Evolutionary conservation across 1,140 invertebrate species (phyloP).

Genomic region (Heliconius himera): DNA sequence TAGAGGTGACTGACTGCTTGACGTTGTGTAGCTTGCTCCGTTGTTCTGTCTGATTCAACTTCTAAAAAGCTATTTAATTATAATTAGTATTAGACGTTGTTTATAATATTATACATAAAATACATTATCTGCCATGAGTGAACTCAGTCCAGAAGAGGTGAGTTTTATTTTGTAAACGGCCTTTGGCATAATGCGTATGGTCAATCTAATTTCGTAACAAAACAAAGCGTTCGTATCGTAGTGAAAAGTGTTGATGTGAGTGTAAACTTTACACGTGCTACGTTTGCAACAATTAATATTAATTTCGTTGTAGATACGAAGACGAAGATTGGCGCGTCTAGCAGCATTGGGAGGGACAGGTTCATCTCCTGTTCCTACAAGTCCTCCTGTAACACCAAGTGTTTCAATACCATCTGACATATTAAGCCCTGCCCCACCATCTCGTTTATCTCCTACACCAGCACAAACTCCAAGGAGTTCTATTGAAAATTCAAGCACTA

Average conservation of each 20-base stretch:
- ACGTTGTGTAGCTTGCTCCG: slow-evolving; percentile 74
- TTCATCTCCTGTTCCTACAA: slow-evolving; percentile 55
- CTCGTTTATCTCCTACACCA: slow-evolving; percentile 52
- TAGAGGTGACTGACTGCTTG: slow-evolving; percentile 80
- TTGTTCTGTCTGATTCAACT: slow-evolving; percentile 64
- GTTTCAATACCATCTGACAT: slow-evolving; percentile 63
- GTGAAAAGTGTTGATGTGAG: slow-evolving; percentile 51
- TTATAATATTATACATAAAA: not conserved
- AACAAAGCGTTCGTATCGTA: slow-evolving; percentile 76
- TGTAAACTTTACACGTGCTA: slow-evolving; percentile 60
- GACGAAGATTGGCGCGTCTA: slow-evolving; percentile 70
- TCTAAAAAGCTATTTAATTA: slow-evolving; percentile 50
- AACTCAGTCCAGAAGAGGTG: slow-evolving; percentile 90
- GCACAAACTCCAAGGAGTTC: slow-evolving; percentile 54
- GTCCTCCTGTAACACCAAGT: slow-evolving; percentile 67
- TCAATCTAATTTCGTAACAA: slow-evolving; percentile 81
- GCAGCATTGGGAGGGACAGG: slow-evolving; percentile 64
- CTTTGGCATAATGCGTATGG: slow-evolving; percentile 74
- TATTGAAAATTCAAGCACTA: slow-evolving; percentile 61
- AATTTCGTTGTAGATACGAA: slow-evolving; percentile 68
- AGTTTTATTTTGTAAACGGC: slow-evolving; percentile 73
- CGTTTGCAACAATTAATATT: slow-evolving; percentile 41
- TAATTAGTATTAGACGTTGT: slow-evolving; percentile 38
- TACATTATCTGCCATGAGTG: slow-evolving; percentile 82
- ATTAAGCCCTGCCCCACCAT: slow-evolving; percentile 49